Base-by-base conservation (phyloP, 1,140 invertebrate species). In the Halyomorpha halys region DNA sequence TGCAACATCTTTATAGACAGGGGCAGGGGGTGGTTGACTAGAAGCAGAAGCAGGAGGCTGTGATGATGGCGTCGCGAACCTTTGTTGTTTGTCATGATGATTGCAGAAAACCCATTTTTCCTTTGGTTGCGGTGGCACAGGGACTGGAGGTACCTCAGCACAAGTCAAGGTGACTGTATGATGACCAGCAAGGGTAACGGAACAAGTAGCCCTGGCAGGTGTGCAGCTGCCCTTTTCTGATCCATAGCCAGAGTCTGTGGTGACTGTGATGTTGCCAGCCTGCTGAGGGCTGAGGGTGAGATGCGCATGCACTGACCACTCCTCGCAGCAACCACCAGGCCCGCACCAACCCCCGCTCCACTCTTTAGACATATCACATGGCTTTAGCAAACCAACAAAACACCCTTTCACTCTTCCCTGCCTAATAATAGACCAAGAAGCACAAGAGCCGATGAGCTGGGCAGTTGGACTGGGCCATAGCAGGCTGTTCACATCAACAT, bases 221-320 rank as follows among this genome's bases (percentile, higher is more conserved):
- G 25, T 13, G 11, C 44, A 30, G 23, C 23, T 16, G 11, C 56
- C 21, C 66, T 49, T 70, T 63, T 78, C 78, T 60, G 78, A 80
- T 51, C 74, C 75, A 64, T 81, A 81, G 0, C 79, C 79, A 0
- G 79, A 76, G 25, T 68, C 67, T 1, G 80, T 78, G 0, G 79
- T 80, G 65, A 82, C 81, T 0, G 79, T 44, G 44, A 82, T 75
- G 68, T 81, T 81, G 3, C 80, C 80, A 16, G 44, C 65, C 53
- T 30, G 69, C 18, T 21, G 19, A 51, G 13, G 63, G 62, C 75
- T 74, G 44, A 81, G 78, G 14, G 81, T 83, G 45, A 83, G 76
- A 69, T 84, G 80, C 0, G 82, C 82, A 66, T 82, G 78, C 23
- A 83, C 76, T 23, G 80, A 77, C 81, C 82, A 83, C 47, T 81